Evolutionary conservation across 2,888 invertebrate genomes (phyloP).

Genomic region (Lamproptera curius): DNA sequence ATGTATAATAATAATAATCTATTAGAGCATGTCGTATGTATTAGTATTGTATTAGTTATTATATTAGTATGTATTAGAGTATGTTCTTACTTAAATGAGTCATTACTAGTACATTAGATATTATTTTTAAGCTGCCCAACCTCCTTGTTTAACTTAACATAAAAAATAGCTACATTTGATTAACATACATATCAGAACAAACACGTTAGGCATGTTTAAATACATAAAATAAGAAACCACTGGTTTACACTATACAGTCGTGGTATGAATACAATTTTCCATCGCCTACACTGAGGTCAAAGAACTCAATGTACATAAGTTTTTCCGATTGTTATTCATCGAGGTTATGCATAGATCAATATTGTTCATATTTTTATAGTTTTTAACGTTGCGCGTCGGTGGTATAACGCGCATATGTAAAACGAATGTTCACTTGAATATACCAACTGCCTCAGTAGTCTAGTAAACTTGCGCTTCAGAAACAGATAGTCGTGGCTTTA

Average conservation of each 20-base stretch:
- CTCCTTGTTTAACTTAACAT: too few relatives aligned
- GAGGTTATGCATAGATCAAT: constrained; percentile 3
- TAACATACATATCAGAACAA: constrained; percentile 6
- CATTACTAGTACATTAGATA: too few relatives aligned
- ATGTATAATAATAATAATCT: too few relatives aligned
- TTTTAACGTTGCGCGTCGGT: background rate
- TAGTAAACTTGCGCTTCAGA: too few relatives aligned
- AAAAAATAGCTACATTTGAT: constrained; percentile 3
- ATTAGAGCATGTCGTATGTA: too few relatives aligned
- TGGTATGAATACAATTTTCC: constrained; percentile 13
- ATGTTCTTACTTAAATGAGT: too few relatives aligned
- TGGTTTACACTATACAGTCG: constrained; percentile 3
- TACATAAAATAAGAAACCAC: constrained; percentile 9
- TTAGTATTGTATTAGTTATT: too few relatives aligned
- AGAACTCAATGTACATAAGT: constrained; percentile 2
- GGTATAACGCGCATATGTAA: background rate
- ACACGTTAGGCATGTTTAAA: background rate
- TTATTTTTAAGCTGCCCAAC: too few relatives aligned
- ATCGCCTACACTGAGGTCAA: constrained; percentile 8
- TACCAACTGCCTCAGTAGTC: too few relatives aligned
- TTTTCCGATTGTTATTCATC: constrained; percentile 5
- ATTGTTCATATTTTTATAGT: background rate
- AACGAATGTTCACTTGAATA: too few relatives aligned
- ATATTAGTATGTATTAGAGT: too few relatives aligned
- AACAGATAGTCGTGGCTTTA: too few relatives aligned